Conservation (phyloP, 2,888 invertebrate species). For the Drosophila anceps region DNA sequence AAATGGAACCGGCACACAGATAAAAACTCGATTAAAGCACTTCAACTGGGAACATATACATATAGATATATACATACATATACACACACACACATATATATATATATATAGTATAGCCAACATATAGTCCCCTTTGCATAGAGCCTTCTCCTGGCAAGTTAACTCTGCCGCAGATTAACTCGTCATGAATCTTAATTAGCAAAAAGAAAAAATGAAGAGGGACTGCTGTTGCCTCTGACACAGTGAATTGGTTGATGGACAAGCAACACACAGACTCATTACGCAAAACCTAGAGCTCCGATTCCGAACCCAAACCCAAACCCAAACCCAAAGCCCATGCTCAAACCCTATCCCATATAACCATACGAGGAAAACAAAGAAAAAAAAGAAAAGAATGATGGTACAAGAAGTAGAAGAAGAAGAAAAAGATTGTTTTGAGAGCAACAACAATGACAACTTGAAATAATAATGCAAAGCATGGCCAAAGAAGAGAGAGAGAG, state of each 20-base stretch:
- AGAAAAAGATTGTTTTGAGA: constrained; percentile 47
- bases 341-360: constrained; percentile 32
- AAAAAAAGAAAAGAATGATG: constrained; percentile 26
- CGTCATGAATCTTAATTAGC: constrained; percentile 65
- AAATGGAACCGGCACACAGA: constrained; percentile 26
- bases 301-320: background rate
- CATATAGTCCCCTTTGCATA: background rate
- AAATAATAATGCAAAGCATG: constrained; percentile 56
- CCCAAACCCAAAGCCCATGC: constrained; percentile 17
- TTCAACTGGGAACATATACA: constrained; percentile 13
- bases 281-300: constrained; percentile 32
- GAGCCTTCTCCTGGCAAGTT: constrained; percentile 30
- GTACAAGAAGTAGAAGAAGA: constrained; percentile 22
- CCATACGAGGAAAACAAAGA: constrained; percentile 25
- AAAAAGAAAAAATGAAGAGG: constrained; percentile 18
- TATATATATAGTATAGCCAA: background rate
- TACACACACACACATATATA: background rate
- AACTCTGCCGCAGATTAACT: constrained; percentile 54
- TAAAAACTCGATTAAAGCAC: constrained; percentile 37
- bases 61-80: background rate
- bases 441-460: constrained; percentile 54
- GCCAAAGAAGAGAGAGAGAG: constrained; percentile 15
- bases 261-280: constrained; percentile 53
- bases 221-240: constrained; percentile 24
- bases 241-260: constrained; percentile 55